These are phyloP conservation scores for Puntigrus tetrazona DNA, from an alignment of 2,113 vertebrate genomes.

Conservation along the genomic window DNA sequence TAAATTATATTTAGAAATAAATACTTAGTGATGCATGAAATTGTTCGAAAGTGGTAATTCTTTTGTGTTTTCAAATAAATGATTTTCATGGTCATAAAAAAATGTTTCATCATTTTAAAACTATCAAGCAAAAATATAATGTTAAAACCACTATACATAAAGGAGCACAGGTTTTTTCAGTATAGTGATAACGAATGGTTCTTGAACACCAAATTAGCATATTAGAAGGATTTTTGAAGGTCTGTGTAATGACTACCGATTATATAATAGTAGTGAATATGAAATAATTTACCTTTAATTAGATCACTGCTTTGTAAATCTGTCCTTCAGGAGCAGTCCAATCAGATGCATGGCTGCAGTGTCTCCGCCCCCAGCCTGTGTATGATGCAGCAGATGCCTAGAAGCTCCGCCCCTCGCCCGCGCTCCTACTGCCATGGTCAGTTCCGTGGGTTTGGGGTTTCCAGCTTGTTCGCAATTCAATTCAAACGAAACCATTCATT, in stretches of 20 bases:
- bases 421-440: constrained; percentile 57
- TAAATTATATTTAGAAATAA: no score
- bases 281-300: background rate
- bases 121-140: background rate
- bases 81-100: background rate
- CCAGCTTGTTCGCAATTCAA: background rate
- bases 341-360: constrained; percentile 58
- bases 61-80: background rate
- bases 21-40: background rate
- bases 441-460: constrained; percentile 14
- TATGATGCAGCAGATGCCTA: constrained; percentile 12
- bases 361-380: constrained; percentile 58
- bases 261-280: background rate
- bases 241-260: background rate
- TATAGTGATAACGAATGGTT: background rate
- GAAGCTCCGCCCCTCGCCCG: constrained; percentile 43
- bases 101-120: background rate
- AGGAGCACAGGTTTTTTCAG: background rate
- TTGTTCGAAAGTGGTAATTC: no score
- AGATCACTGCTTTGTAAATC: background rate
- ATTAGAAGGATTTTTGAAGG: background rate
- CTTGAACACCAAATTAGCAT: background rate
- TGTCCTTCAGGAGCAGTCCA: constrained; percentile 47
- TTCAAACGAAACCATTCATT: background rate
- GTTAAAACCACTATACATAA: background rate